Percentiles rank a stretch among this genome's conserved stretches.
Evolutionary conservation across 2,888 invertebrate species (phyloP).

Genomic region (Hyalella azteca): DNA sequence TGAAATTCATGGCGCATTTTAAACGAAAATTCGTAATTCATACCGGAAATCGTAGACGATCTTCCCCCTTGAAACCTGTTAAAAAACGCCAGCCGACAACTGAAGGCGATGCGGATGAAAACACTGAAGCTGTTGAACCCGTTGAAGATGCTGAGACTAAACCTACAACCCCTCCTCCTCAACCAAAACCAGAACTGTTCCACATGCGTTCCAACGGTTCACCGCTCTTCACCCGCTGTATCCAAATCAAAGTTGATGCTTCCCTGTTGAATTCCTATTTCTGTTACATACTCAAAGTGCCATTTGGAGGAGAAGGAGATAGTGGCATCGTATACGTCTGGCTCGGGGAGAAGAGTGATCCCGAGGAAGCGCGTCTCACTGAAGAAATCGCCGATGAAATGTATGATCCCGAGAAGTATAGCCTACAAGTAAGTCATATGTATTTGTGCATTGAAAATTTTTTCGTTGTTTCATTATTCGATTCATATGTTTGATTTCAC

Average conservation of each 20-base stretch:
- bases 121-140: conserved; percentile 59
- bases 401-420: conserved; percentile 71
- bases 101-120: conserved; percentile 1
- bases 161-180: conserved; percentile 38
- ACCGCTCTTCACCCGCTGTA: conserved; percentile 86
- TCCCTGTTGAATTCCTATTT: conserved; percentile 88
- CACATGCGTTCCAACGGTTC: conserved; percentile 96
- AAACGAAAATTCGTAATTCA: conserved; percentile 91
- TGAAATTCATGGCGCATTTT: conserved; percentile 98
- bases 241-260: conserved; percentile 88
- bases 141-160: not conserved
- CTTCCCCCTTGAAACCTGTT: conserved; percentile 1
- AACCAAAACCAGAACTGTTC: conserved; percentile 72
- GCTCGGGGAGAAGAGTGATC: conserved; percentile 85
- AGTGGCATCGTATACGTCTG: conserved; percentile 94
- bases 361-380: conserved; percentile 83
- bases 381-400: conserved; percentile 93
- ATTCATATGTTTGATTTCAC: not conserved
- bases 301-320: conserved; percentile 79
- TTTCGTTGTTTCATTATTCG: not conserved
- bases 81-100: not conserved
- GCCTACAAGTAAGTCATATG: conserved; percentile 62
- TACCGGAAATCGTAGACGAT: conserved; percentile 60
- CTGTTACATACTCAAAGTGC: conserved; percentile 69
- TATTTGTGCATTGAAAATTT: not conserved